phyloP scores from a whole-genome alignment of 2,113 vertebrate genomes.

The Herpetotheres cachinnans region DNA sequence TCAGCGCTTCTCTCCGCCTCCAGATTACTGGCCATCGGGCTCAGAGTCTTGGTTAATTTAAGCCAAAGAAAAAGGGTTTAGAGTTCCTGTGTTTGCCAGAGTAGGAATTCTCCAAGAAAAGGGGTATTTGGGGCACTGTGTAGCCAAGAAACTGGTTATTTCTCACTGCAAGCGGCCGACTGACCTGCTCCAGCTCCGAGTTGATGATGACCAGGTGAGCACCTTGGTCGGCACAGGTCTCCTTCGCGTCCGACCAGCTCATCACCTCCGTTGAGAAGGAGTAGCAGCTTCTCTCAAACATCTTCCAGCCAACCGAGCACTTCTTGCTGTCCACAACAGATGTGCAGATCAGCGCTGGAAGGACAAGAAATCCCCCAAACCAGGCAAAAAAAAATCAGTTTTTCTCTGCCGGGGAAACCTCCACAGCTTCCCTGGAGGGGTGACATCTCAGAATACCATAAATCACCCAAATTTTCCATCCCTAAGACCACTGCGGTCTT shows the following conservation, averaged over 20 bases:
- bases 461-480: not conserved
- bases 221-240: not conserved
- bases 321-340: fast-evolving
- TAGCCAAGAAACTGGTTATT: fast-evolving
- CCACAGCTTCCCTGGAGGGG: fast-evolving
- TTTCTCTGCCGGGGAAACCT: not conserved
- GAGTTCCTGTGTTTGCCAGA: too few relatives aligned
- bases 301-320: not conserved
- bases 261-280: not conserved
- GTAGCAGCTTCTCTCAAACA: constrained; percentile 29
- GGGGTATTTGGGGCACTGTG: fast-evolving
- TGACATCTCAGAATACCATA: fast-evolving
- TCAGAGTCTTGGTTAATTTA: not conserved
- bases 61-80: fast-evolving
- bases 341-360: not conserved
- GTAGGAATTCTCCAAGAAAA: not conserved
- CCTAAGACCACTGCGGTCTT: not conserved
- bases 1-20: fast-evolving
- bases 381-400: not conserved
- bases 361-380: fast-evolving
- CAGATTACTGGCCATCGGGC: too few relatives aligned
- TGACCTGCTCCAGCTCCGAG: not conserved
- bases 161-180: fast-evolving
- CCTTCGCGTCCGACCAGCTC: not conserved
- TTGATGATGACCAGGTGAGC: constrained; percentile 31